Evolutionary conservation across 1,140 invertebrate species (phyloP).

Genomic region (Heterodera schachtii): DNA sequence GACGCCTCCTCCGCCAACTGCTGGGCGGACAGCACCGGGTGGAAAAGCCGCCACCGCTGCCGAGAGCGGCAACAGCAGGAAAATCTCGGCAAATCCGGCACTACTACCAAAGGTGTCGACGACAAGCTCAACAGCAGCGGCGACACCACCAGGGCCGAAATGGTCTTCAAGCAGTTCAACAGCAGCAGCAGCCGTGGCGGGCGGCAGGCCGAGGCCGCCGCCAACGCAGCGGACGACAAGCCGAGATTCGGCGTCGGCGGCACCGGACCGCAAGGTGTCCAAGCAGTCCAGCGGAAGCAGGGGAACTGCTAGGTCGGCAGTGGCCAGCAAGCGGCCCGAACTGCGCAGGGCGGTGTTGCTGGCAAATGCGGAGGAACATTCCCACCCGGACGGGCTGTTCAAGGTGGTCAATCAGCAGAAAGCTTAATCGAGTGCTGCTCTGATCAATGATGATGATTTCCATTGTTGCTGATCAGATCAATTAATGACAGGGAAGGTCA

Average conservation of each 20-base stretch:
- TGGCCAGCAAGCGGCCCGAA: conserved; percentile 39
- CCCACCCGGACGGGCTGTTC: conserved; percentile 1
- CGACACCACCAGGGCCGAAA: background rate
- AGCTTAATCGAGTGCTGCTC: too few species aligned
- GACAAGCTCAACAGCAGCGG: background rate
- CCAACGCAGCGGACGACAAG: background rate
- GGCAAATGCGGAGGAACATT: conserved; percentile 23
- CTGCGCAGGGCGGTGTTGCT: conserved; percentile 16
- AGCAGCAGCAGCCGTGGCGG: background rate
- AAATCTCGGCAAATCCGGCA: background rate
- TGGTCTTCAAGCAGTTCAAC: too few species aligned
- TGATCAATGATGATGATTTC: too few species aligned
- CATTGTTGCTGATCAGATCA: too few species aligned
- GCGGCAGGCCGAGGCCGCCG: background rate
- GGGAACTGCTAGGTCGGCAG: conserved; percentile 29
- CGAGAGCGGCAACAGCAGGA: background rate
- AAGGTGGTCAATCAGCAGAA: background rate
- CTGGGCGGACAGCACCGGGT: too few species aligned
- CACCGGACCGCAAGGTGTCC: background rate
- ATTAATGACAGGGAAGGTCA: too few species aligned
- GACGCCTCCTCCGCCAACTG: too few species aligned
- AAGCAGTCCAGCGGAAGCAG: conserved; percentile 37
- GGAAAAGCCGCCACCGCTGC: too few species aligned
- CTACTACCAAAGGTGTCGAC: background rate
- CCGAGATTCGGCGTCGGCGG: background rate